Base-by-base conservation (phyloP, 2,888 invertebrate genomes). In the Drosophila mettleri region DNA sequence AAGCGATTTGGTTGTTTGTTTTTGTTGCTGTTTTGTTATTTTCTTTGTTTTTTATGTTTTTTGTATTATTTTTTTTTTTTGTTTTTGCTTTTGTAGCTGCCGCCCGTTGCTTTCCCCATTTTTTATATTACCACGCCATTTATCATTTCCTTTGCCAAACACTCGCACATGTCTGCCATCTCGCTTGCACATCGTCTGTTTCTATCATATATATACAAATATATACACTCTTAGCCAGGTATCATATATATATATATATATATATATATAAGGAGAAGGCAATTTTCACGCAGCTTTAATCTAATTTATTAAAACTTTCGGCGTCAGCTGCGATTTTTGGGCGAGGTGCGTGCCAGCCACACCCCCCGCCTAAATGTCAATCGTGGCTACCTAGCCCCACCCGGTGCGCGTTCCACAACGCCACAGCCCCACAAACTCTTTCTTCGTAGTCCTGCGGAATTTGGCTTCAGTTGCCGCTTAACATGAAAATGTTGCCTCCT, bases 101-200 rank as follows among this genome's bases (percentile, higher is more conserved):
- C 85, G 71, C 86, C 90, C 83, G 89, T 89, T 89, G 89, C 76
- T 90, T 86, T 86, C 70, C 79, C 76, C 86, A 82, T 86, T 89
- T 83, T 86, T 80, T 88, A 80, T 87, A 89, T 89, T 90, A 84
- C 87, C 90, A 90, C 89, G 86, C 90, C 86, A 90, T 89, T 87
- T 90, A 90, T 89, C 89, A 89, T 89, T 89, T 90, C 89, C 78
- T 80, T 76, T 81, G 84, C 72, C 88, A 85, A 88, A 83, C 67
- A 73, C 72, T 84, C 80, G 71, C 70, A 78, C 67, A 59, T 41
- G 41, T 58, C 46, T 46, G 69, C 61, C 49, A 14, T 70, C 70
- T 46, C 67, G 24, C 69, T 81, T 39, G 49, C 74, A 49, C 67
- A 14, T 20, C 20, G 46, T 16, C 53, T 27, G 34, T 34, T 43